A percentile compares a stretch with the other conserved stretches of the same genome.
phyloP scores from a whole-genome alignment of 2,797 vertebrate genomes.

The Platalea minor region DNA sequence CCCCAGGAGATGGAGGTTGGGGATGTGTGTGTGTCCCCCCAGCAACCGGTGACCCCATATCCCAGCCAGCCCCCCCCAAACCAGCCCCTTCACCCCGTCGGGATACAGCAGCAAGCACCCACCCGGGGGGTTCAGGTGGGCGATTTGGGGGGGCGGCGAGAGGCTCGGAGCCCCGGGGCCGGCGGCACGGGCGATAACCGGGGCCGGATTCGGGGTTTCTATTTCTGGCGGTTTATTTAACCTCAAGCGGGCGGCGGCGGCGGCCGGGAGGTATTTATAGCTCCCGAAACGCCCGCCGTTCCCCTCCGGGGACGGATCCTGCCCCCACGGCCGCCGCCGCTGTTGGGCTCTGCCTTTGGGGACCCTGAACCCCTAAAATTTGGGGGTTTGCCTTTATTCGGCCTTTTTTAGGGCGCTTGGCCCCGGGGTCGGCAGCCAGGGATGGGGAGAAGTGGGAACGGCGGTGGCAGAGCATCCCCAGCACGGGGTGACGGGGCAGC shows the following conservation, averaged over 20 bases:
- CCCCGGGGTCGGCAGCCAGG: too few species aligned
- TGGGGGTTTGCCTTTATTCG: not conserved
- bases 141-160: not conserved
- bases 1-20: not conserved
- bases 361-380: not conserved
- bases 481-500: not conserved
- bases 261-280: not conserved
- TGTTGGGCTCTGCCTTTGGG: not conserved
- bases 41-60: not conserved
- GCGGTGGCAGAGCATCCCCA: not conserved
- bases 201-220: not conserved
- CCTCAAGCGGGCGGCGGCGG: not conserved
- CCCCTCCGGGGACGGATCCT: not conserved
- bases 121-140: too few species aligned
- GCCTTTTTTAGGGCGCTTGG: not conserved
- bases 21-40: not conserved
- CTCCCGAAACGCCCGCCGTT: not conserved
- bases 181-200: not conserved
- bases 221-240: slow-evolving; percentile 2
- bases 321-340: accelerated
- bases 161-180: not conserved
- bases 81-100: not conserved
- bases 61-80: not conserved
- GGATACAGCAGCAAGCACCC: not conserved
- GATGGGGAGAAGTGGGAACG: not conserved